phyloP scores from a whole-genome alignment of 2,797 vertebrate species.

The Potorous gilbertii region DNA sequence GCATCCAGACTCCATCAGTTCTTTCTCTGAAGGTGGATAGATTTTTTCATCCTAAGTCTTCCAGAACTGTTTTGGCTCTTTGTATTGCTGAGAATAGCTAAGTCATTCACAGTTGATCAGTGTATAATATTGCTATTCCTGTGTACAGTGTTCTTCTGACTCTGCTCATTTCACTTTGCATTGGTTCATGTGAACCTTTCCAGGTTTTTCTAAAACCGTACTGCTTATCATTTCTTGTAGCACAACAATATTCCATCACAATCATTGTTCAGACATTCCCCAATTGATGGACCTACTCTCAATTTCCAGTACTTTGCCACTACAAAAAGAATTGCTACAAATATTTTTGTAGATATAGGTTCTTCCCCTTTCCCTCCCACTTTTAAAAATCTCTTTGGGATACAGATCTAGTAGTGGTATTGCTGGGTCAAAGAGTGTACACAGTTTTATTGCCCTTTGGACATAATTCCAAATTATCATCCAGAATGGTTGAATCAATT shows the following conservation, averaged over 20 bases:
- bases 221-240: background rate
- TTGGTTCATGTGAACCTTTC: background rate
- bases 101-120: background rate
- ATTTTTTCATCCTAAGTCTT: background rate
- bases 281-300: background rate
- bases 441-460: background rate
- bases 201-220: background rate
- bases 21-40: background rate
- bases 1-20: background rate
- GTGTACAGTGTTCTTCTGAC: background rate
- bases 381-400: background rate
- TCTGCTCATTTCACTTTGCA: background rate
- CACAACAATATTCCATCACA: background rate
- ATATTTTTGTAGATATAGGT: too few relatives aligned
- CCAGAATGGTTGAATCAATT: background rate
- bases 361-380: rapidly evolving
- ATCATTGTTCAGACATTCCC: background rate
- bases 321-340: background rate
- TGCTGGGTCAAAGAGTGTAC: background rate
- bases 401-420: background rate
- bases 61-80: background rate
- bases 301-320: background rate
- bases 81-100: background rate
- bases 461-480: background rate
- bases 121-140: background rate